Base-by-base conservation (phyloP, 2,888 invertebrate genomes). In the Stenolophus ochropezus region DNA sequence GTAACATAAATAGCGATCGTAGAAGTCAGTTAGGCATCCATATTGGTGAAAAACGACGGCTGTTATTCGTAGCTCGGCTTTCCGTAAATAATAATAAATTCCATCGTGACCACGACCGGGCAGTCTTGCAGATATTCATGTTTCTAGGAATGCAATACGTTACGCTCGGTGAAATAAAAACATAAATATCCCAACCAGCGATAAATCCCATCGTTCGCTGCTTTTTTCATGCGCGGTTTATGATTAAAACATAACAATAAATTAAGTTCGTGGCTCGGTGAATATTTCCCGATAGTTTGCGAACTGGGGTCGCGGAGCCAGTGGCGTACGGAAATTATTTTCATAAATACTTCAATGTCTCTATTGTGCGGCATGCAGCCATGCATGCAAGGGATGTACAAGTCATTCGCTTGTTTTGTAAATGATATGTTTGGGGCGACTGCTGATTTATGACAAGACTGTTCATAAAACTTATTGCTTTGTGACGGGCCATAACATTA, bases 191-290 rank as follows among this genome's bases (percentile, higher is more conserved):
- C 16, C 49, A 58, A 21, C 23, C 51, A 65, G 71, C 21, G 65
- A 75, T 75, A 75, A 74, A 81, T 81, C 81, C 61, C 81, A 25
- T 23, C 49, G 61, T 23, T 27, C 47, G 61, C 51, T 49, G 71
- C 71, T 69, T 80, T 80, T 79, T 80, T 73, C 80, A 73, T 73
- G 80, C 73, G 65, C 81, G 81, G 75, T 81, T 81, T 81, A 81
- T 75, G 81, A 75, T 81, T 81, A 75, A 81, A 81, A 81, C 81
- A 75, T 75, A 75, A 74, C 75, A 81, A 81, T 81, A 81, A 81
- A 81, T 81, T 81, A 81, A 75, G 49, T 61, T 75, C 81, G 61
- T 65, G 58, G 33, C 73, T 73, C 42, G 56, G 21, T 33, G 73
- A 80, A 80, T 80, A 80, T 80, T 53, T 42, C 51, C 53, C 73